Evolutionary conservation across 2,113 vertebrate species (phyloP).

Genomic region (Dryoscopus gambensis): DNA sequence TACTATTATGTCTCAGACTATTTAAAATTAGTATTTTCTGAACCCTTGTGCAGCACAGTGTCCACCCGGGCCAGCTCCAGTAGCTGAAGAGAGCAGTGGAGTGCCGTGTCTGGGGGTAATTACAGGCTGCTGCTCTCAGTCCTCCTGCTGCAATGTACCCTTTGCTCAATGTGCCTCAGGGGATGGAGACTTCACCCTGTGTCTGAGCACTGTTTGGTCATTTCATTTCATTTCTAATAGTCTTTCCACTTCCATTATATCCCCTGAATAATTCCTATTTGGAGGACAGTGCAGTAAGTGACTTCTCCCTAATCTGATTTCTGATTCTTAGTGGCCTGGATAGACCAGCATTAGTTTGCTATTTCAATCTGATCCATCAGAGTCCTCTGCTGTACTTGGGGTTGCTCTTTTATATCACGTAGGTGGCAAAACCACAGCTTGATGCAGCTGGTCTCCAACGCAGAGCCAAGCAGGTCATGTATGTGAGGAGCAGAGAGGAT

Average conservation of each 20-base stretch:
- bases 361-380: conserved; percentile 55
- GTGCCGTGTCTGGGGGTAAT: background rate
- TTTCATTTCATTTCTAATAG: background rate
- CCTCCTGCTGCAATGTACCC: background rate
- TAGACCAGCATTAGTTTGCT: conserved; percentile 62
- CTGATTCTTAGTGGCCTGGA: conserved; percentile 41
- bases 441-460: background rate
- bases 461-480: background rate
- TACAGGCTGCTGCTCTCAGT: background rate
- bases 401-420: background rate
- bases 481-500: background rate
- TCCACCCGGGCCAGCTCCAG: background rate
- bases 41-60: background rate
- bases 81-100: background rate
- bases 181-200: background rate
- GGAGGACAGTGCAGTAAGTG: conserved; percentile 30
- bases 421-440: background rate
- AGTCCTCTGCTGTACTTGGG: background rate
- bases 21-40: background rate
- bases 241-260: background rate
- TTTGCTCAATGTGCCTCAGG: background rate
- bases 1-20: background rate
- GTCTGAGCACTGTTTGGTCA: background rate
- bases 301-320: conserved; percentile 52
- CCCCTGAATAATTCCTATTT: background rate